These are phyloP conservation scores for Ganaspis brasiliensis DNA, from an alignment of 2,888 invertebrate genomes.

Conservation along the genomic window DNA sequence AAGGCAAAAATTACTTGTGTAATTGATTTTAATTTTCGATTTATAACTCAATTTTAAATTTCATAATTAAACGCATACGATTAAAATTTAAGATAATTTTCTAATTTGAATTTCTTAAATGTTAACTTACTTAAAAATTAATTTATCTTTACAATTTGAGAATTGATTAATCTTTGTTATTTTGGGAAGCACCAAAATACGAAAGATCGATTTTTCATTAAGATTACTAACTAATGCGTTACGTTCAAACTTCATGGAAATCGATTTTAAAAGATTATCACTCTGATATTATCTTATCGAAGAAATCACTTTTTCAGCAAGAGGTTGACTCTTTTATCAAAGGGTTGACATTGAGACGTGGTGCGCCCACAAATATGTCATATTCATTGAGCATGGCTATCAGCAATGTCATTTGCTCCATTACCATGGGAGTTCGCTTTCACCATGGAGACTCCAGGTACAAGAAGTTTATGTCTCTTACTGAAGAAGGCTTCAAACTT, in stretches of 20 bases:
- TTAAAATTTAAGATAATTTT: no score
- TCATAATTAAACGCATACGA: no score
- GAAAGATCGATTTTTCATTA: not conserved
- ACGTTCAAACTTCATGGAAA: not conserved
- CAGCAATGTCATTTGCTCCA: slow-evolving; percentile 94
- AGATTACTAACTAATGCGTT: not conserved
- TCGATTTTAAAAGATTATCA: not conserved
- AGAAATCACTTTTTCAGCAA: slow-evolving; percentile 73
- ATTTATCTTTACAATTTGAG: no score
- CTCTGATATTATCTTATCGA: not conserved
- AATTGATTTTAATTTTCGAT: not conserved
- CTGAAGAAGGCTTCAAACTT: slow-evolving; percentile 94
- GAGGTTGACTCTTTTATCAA: slow-evolving; percentile 90
- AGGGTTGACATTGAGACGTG: slow-evolving; percentile 84
- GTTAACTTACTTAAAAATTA: no score
- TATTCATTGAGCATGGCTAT: slow-evolving; percentile 90
- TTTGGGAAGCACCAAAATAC: not conserved
- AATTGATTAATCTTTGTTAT: no score
- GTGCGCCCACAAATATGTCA: slow-evolving; percentile 88
- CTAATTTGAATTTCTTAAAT: no score
- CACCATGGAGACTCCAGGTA: slow-evolving; percentile 89
- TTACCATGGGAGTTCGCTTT: slow-evolving; percentile 94
- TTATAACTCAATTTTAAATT: no score
- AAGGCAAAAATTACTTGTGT: not conserved
- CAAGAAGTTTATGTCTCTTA: slow-evolving; percentile 90